Base-by-base conservation (phyloP, 2,797 vertebrate genomes). In the Typhlichthys eigenmanni region DNA sequence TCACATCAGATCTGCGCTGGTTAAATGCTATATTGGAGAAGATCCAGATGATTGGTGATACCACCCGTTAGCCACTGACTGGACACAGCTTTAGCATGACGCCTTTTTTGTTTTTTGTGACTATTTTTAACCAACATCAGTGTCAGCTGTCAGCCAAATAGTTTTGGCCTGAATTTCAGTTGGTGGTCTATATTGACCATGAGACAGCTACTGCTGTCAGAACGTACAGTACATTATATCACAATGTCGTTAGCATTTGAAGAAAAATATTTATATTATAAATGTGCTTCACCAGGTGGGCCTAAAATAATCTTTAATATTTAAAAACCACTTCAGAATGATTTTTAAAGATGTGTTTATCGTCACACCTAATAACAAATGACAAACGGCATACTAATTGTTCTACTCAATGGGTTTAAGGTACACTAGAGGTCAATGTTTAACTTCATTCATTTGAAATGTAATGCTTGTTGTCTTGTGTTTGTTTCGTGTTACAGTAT, bases 161-260 rank as follows among this genome's bases (percentile, higher is more conserved):
- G 24, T 24, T 24, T 24, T 24, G 24, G 24, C 24, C 24, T 24
- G 2, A 24, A 24, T 24, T 24, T 24, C 24, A 24, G 24, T 24
- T 24, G 24, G 24, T 24, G 24, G 24, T 24, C 24, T 24, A 24
- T 24, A 24, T 4, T 24, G 3, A 3, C 24, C 24, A 24, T 24
- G 48, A 13, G 48, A n/a, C 48, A 19, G 8, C 51, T 9, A 3
- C 29, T 38, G 47, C 6, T 45, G 17, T 11, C 16, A 43, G 47
- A 48, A 43, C 16, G 47, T 24, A 55, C 62, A 58, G 54, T 24
- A 3, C 19, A 24, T 24, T 17, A 38, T 5, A 43, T 11, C 3
- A 13, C 60, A 12, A 2, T 10, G 17, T 48, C 58, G 60, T 65
- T 16, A 58, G 19, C 60, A 66, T 69, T 45, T 65, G 34, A 38